These are phyloP conservation scores for Nothobranchius furzeri DNA, from an alignment of 2,113 vertebrate species.

Conservation along the genomic window DNA sequence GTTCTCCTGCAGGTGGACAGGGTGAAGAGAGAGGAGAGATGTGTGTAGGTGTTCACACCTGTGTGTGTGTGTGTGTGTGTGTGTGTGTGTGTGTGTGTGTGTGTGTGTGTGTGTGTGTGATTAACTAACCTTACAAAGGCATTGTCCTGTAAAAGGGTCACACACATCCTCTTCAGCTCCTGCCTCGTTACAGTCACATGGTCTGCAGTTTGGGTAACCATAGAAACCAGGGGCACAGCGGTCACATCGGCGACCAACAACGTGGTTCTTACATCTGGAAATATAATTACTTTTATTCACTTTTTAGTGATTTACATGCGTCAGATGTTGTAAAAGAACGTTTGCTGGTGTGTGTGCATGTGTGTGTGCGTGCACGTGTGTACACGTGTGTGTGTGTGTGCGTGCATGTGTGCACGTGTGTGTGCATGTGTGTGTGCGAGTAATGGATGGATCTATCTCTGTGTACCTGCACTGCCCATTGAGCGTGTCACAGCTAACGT, in stretches of 20 bases:
- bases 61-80: neutral
- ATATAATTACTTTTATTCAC: neutral
- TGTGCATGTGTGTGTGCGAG: neutral
- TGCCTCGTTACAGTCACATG: slow-evolving; percentile 87
- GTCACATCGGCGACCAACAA: slow-evolving; percentile 90
- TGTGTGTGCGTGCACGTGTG: neutral
- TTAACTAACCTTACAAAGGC: slow-evolving; percentile 90
- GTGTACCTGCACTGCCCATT: slow-evolving; percentile 93
- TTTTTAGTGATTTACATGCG: neutral
- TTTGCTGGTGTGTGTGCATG: no score
- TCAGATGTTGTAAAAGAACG: no score
- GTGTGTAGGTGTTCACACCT: neutral
- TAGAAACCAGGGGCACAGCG: slow-evolving; percentile 88
- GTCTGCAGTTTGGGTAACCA: slow-evolving; percentile 87
- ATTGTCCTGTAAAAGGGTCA: slow-evolving; percentile 84
- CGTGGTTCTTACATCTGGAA: slow-evolving; percentile 88
- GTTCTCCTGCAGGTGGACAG: slow-evolving; percentile 83
- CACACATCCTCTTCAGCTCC: slow-evolving; percentile 85
- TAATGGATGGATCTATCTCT: no score
- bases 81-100: neutral
- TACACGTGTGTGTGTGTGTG: neutral
- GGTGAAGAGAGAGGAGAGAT: neutral
- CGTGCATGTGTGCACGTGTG: no score
- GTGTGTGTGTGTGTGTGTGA: neutral
- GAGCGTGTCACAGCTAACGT: slow-evolving; percentile 83